These are phyloP conservation scores for Frankliniella intonsa DNA, from an alignment of 2,888 invertebrate genomes.

Conservation along the genomic window DNA sequence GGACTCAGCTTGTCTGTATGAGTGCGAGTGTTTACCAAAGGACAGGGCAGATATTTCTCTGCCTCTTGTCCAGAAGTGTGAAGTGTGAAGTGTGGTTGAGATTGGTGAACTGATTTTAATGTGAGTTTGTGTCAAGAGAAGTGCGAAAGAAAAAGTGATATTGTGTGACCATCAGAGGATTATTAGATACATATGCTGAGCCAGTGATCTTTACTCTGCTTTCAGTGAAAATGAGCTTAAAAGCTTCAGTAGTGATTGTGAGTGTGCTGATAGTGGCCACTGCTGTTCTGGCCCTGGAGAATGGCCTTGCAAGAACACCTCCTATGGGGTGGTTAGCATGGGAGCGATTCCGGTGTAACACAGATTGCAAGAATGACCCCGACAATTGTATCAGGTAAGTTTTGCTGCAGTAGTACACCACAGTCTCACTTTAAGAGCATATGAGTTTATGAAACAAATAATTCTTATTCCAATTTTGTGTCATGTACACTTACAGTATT, in stretches of 20 bases:
- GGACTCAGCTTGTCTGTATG: slow-evolving; percentile 19
- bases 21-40: not conserved
- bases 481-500: not conserved
- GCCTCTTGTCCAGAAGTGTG: not conserved
- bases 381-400: slow-evolving; percentile 62
- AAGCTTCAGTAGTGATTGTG: slow-evolving; percentile 2
- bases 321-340: slow-evolving; percentile 72
- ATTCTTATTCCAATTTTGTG: not conserved
- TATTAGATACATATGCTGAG: not conserved
- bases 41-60: slow-evolving; percentile 2
- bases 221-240: slow-evolving; percentile 19
- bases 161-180: not conserved
- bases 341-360: slow-evolving; percentile 62
- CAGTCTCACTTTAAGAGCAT: too few relatives aligned
- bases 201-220: not conserved
- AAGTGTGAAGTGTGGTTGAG: not conserved
- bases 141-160: not conserved
- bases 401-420: too few relatives aligned
- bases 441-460: too few relatives aligned
- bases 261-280: slow-evolving; percentile 12
- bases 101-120: not conserved
- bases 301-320: slow-evolving; percentile 62
- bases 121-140: slow-evolving; percentile 8
- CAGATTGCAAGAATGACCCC: slow-evolving; percentile 59
- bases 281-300: slow-evolving; percentile 48